Base-by-base conservation (phyloP, 2,888 invertebrate genomes). In the Yponomeuta malinellus region DNA sequence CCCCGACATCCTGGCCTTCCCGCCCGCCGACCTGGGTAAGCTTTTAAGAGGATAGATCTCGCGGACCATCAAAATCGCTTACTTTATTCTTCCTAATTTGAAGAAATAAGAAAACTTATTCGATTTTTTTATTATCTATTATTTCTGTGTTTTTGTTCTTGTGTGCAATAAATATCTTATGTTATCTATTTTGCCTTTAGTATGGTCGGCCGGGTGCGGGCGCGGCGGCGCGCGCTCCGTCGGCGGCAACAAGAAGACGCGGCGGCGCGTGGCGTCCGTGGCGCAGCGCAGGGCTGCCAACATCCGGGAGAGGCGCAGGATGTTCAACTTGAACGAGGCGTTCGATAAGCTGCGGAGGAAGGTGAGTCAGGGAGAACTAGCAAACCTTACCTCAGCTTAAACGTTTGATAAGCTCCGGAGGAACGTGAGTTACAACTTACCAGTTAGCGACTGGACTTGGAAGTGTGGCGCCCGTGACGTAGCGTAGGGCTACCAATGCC, bases 291-390 rank as follows among this genome's bases (percentile, higher is more conserved):
- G 98, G 71, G 98, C 98, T 0, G 98, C 98, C 43, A 98, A 98
- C 87, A 98, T 98, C 74, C 94, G 98, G 3, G 98, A 99, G 86
- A 93, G 98, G 70, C 93, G 98, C 33, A 93, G 98, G 74, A 98
- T 99, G 98, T 98, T 97, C 85, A 98, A 98, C 87, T 92, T 98
- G 74, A 99, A 98, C 84, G 98, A 98, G 74, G 98, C 98, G 1
- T 99, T 99, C 80, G 98, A 98, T 83, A 97, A 97, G 82, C 90
- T 99, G 64, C 93, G 98, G 43, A 93, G 98, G 79, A 98, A 98
- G 93, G 96, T 96, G 8, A 59, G 15, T 12, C 2, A 59, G 3
- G 15, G 52, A 52, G 15, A 59, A 59, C 52, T 15, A 59, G 15
- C 43, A 43, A 43, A 43, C 8, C 3, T 43, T 43, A 43, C 9